These are phyloP conservation scores for Montipora capitata DNA, from an alignment of 92 coral and sea anemone species.

Conservation along the genomic window DNA sequence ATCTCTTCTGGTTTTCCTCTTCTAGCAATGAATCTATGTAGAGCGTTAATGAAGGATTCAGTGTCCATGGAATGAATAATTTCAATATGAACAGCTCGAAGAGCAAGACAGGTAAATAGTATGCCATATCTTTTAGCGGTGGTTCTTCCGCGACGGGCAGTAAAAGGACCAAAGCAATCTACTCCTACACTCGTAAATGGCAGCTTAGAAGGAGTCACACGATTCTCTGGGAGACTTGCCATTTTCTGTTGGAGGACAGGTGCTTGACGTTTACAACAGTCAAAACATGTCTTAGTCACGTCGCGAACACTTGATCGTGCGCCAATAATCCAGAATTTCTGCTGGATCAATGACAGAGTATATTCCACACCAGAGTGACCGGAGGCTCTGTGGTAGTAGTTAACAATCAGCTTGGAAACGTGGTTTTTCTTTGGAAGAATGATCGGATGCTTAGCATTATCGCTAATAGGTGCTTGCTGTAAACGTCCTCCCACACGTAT, in stretches of 20 bases:
- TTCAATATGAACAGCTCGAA: constrained; percentile 71
- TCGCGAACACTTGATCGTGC: constrained; percentile 11
- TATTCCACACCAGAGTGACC: constrained; percentile 52
- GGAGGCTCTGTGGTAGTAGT: constrained; percentile 30
- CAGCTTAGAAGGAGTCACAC: constrained; percentile 65
- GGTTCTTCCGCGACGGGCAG: constrained; percentile 38
- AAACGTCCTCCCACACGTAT: constrained; percentile 57
- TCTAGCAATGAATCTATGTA: constrained; percentile 62
- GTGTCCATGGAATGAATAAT: constrained; percentile 64
- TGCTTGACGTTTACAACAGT: constrained; percentile 55
- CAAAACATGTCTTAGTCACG: constrained; percentile 23
- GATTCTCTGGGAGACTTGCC: constrained; percentile 58
- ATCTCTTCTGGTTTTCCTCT: constrained; percentile 68
- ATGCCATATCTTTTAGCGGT: constrained; percentile 63
- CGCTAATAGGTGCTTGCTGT: constrained; percentile 21
- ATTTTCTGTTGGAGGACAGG: constrained; percentile 58
- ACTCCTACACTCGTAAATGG: constrained; percentile 68
- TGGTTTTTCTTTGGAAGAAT: constrained; percentile 55
- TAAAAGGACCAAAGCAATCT: constrained; percentile 70
- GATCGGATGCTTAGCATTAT: constrained; percentile 17
- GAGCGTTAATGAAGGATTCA: constrained; percentile 70
- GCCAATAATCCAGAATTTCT: constrained; percentile 33
- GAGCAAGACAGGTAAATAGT: constrained; percentile 68
- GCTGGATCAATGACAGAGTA: constrained; percentile 19
- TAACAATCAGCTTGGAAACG: constrained; percentile 6